phyloP scores from a whole-genome alignment of 2,797 vertebrate genomes.

The Mastacembelus armatus region DNA sequence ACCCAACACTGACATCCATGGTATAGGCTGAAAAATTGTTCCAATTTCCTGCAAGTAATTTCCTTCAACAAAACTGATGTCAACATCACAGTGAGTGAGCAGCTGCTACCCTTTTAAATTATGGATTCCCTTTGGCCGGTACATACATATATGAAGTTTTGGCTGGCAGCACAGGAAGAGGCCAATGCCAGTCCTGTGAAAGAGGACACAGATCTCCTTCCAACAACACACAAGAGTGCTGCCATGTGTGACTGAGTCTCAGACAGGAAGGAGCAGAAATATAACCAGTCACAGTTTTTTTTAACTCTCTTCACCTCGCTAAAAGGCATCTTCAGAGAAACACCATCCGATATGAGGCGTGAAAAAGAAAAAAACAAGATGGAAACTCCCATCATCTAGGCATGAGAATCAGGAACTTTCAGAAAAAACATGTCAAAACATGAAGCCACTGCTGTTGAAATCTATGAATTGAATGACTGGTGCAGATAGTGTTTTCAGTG shows the following conservation, averaged over 20 bases:
- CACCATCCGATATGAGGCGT: neutral
- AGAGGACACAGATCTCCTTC: neutral
- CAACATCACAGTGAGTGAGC: conserved; percentile 5
- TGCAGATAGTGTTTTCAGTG: no score
- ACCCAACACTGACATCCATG: neutral
- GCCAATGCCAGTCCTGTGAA: neutral
- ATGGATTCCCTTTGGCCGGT: neutral
- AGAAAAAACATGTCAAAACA: no score
- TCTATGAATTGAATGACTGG: no score
- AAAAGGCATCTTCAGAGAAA: conserved; percentile 9
- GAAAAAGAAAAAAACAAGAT: neutral
- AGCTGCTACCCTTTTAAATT: conserved; percentile 13
- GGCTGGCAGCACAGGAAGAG: conserved; percentile 5
- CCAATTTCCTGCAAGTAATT: neutral
- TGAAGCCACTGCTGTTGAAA: no score
- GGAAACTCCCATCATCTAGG: neutral
- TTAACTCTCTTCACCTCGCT: neutral
- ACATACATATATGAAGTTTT: neutral
- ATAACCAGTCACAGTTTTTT: neutral
- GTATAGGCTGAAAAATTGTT: neutral
- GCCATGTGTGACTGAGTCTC: neutral
- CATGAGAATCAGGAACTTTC: neutral
- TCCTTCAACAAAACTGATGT: neutral
- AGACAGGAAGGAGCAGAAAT: neutral
- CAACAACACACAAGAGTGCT: neutral